Conservation (phyloP, 1,140 invertebrate species). For the Drosophila ercepeae region DNA sequence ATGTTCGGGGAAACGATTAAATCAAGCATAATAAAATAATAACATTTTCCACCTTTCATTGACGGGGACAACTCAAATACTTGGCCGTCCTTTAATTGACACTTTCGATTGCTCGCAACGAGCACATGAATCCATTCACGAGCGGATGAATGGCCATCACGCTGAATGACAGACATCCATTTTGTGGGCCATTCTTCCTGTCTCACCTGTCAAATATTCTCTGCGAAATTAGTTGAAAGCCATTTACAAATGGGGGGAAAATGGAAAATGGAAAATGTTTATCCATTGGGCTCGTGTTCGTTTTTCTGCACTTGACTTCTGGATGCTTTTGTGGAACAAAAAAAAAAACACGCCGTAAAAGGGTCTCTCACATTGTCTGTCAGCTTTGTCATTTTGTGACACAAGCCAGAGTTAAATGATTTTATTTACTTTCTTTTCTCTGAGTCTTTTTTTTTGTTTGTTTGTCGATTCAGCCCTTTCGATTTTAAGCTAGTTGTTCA, state of each 20-base stretch:
- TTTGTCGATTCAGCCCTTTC: conserved; percentile 70
- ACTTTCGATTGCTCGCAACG: conserved; percentile 64
- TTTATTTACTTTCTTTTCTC: conserved; percentile 59
- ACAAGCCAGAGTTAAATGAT: conserved; percentile 57
- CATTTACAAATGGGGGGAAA: conserved; percentile 48
- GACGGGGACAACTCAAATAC: conserved; percentile 36
- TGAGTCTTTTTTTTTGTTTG: conserved; percentile 33
- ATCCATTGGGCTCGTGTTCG: conserved; percentile 19
- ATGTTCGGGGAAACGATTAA: conserved; percentile 44
- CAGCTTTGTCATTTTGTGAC: conserved; percentile 24
- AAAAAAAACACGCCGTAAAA: conserved; percentile 36
- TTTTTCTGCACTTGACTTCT: conserved; percentile 16
- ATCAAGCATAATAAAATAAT: conserved; percentile 75
- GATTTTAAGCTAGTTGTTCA: conserved; percentile 47
- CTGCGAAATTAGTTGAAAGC: conserved; percentile 69
- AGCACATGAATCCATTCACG: conserved; percentile 5
- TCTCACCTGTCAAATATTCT: conserved; percentile 58
- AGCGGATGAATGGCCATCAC: conserved; percentile 21
- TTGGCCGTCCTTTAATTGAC: conserved; percentile 66
- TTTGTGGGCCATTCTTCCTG: conserved; percentile 31
- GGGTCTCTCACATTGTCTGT: conserved; percentile 58
- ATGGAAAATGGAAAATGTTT: conserved; percentile 22
- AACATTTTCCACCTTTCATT: conserved; percentile 28
- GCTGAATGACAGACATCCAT: conserved; percentile 39
- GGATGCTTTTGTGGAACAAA: conserved; percentile 7